Evolutionary conservation across 2,888 invertebrate genomes (phyloP), one percentile per base, ranked within the genome.

Genomic region (Ennomos fuscantarius): DNA sequence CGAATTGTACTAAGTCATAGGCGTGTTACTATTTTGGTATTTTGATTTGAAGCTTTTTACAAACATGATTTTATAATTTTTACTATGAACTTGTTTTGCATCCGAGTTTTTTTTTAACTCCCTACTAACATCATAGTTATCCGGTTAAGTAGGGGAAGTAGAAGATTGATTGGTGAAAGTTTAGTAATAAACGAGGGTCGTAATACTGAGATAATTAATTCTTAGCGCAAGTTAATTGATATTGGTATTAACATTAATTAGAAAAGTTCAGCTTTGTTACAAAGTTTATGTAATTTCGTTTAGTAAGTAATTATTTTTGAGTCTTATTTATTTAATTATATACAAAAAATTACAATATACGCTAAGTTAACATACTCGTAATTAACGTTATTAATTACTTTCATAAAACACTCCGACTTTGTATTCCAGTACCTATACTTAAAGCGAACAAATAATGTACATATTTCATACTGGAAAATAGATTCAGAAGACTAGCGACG

Each of bases 161-260:
- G 72, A 85, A 88, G 88, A 90, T 88, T 89, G 88, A 89, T 88
- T 86, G 86, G 87, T 86, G 80, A 84, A 89, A 90, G 86, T 89
- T 89, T 86, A 82, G 85, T 86, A 89, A 89, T 89, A 89, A 89
- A 89, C 87, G 84, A 82, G 82, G 82, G 84, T 78, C 83, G 83
- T 86, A 86, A 88, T 87, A 81, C 84, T 80, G 78, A 88, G 84
- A 87, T 89, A 89, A 89, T 89, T 88, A 89, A 89, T 89, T 89
- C 88, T 86, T 87, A 88, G 84, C 83, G 81, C 84, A 85, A 88
- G 81, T 87, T 89, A 89, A 90, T 90, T 88, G 87, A 88, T 88
- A 88, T 85, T 81, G 83, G 82, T 86, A 88, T 87, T 87, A 89
- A 85, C 86, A 86, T 86, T 89, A 89, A 90, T 90, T 90, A 88